Evolutionary conservation across 2,113 vertebrate genomes (phyloP), one percentile per base, ranked within the genome.

Genomic region (Eretmochelys imbricata): DNA sequence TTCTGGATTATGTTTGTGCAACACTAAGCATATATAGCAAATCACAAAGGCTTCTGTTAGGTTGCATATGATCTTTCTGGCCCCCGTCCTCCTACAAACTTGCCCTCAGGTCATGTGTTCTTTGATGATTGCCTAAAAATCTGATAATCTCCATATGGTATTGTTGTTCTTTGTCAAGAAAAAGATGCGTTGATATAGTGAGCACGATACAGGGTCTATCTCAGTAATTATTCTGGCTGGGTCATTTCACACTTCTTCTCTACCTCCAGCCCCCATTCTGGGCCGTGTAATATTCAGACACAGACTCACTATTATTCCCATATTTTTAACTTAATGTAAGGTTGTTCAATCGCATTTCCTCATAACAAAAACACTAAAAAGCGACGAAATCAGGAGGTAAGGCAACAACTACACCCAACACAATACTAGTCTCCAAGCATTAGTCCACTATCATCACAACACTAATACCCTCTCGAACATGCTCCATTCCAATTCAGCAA

Each of bases 221-320:
- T 72, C 49, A 55, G 0, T 84, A 65, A 9, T 29, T 83, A 10
- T 59, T 11, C 24, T 42, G 14, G 53, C 42, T 38, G 0, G n/a
- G 6, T 91, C 57, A 62, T 62, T 62, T 62, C 57, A 31, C 57
- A 31, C 57, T 2, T 84, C 84, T 12, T 91, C 24, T 93, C 27
- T 85, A 38, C 42, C n/a, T 91, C 49, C 78, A 49, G 31, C 35
- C 35, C 35, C 13, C 59, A 35, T 62, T 62, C 59, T 62, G 14
- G 31, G 29, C 59, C 35, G 59, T 62, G 29, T 35, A 4, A 12
- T 25, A 86, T 92, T 88, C 24, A 51, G 48, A 3, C 53, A 93
- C 81, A 72, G 51, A 80, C 88, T 69, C 84, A 42, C 38, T 89
- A 87, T 49, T 82, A 10, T 95, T 93, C 91, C 90, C 65, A 83